These are phyloP conservation scores for Rhyacophila evoluta DNA, from an alignment of 2,888 invertebrate species.

Conservation along the genomic window DNA sequence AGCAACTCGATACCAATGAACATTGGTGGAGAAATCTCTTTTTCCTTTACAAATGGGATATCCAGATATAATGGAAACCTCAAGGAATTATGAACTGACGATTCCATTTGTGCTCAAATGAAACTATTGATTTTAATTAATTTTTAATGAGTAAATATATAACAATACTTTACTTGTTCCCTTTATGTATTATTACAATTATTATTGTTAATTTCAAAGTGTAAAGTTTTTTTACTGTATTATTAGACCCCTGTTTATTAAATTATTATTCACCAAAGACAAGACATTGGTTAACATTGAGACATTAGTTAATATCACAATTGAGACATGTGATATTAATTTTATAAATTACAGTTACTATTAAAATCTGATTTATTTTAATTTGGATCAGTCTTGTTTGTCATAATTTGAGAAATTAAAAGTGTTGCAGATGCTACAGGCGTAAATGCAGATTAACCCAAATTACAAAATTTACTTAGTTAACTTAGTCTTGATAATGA, in stretches of 20 bases:
- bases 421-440: too few relatives aligned
- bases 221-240: background rate
- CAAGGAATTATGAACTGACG: background rate
- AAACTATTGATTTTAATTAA: background rate
- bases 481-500: too few relatives aligned
- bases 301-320: background rate
- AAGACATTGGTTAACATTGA: background rate
- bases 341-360: background rate
- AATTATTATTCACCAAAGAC: constrained; percentile 17
- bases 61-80: background rate
- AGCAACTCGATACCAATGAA: too few relatives aligned
- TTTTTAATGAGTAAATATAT: background rate
- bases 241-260: background rate
- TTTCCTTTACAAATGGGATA: too few relatives aligned
- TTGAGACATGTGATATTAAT: background rate
- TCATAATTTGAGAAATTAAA: too few relatives aligned
- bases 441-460: too few relatives aligned
- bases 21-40: too few relatives aligned
- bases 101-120: background rate
- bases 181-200: background rate
- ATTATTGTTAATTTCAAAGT: background rate
- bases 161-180: background rate
- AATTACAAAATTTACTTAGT: too few relatives aligned
- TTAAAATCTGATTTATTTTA: too few relatives aligned
- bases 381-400: too few relatives aligned